phyloP scores from a whole-genome alignment of 1,140 invertebrate genomes.

The Lasioglossum albipes region DNA sequence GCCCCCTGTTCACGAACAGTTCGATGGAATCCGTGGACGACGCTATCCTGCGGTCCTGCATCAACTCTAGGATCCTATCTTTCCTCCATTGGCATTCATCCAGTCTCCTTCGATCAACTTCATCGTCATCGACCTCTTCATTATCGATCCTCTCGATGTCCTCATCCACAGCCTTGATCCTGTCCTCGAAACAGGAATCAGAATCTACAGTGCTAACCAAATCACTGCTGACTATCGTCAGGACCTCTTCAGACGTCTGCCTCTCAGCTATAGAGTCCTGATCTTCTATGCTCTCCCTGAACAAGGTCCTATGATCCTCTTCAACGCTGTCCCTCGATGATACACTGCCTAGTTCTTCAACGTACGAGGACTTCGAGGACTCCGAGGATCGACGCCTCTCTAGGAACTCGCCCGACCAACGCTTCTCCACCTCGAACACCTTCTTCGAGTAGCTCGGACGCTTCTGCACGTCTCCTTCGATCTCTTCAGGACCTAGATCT shows the following conservation, averaged over 20 bases:
- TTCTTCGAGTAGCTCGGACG: conserved; percentile 68
- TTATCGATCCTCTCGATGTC: conserved; percentile 50
- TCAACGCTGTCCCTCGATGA: conserved; percentile 70
- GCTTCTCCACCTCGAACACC: conserved; percentile 72
- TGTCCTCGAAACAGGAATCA: conserved; percentile 72
- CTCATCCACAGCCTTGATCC: conserved; percentile 68
- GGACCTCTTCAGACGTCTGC: conserved; percentile 39
- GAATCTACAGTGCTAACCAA: conserved; percentile 70
- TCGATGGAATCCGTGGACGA: conserved; percentile 11
- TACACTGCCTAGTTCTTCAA: conserved; percentile 73
- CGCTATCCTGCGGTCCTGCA: conserved; percentile 3
- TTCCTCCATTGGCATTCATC: not conserved
- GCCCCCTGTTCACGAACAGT: not conserved
- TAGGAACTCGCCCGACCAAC: conserved; percentile 75
- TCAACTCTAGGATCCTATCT: not conserved
- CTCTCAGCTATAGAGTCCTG: not conserved
- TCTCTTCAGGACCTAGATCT: conserved; percentile 27
- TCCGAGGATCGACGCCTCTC: conserved; percentile 69
- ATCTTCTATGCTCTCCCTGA: not conserved
- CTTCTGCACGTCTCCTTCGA: not conserved
- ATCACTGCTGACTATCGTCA: conserved; percentile 54
- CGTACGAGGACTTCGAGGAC: conserved; percentile 74
- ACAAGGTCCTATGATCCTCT: conserved; percentile 35
- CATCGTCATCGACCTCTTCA: not conserved
- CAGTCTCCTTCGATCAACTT: too few species aligned